phyloP scores from a whole-genome alignment of 1,140 invertebrate species.

The Pectinophora gossypiella region DNA sequence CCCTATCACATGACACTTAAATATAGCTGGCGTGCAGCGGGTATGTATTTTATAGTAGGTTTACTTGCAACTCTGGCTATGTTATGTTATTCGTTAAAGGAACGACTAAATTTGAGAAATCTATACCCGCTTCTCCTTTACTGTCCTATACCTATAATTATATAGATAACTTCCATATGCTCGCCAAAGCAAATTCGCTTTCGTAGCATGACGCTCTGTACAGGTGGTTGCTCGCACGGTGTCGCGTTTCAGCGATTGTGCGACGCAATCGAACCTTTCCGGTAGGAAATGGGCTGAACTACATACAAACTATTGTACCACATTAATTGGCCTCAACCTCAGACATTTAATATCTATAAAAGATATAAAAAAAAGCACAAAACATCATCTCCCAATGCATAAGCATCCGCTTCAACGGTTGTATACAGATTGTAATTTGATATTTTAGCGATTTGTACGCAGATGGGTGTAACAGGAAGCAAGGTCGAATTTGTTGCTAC shows the following conservation, averaged over 20 bases:
- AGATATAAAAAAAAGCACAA: slow-evolving; percentile 50
- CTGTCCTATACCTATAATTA: no score
- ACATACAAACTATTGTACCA: slow-evolving; percentile 42
- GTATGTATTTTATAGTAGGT: no score
- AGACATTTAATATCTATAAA: slow-evolving; percentile 60
- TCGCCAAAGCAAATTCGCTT: no score
- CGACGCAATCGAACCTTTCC: slow-evolving; percentile 56
- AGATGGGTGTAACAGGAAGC: slow-evolving; percentile 54
- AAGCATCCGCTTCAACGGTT: slow-evolving; percentile 44
- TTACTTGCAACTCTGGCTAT: no score
- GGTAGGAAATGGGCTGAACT: slow-evolving; percentile 63
- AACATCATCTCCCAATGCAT: slow-evolving; percentile 49
- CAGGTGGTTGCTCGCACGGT: slow-evolving; percentile 53
- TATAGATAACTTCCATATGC: no score
- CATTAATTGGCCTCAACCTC: slow-evolving; percentile 64
- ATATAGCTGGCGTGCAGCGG: no score
- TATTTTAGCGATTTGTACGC: slow-evolving; percentile 64
- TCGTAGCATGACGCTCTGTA: no score
- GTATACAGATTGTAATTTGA: slow-evolving; percentile 49
- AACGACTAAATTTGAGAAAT: no score
- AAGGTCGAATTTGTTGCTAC: slow-evolving; percentile 56
- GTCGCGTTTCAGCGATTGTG: slow-evolving; percentile 57
- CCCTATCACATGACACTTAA: no score
- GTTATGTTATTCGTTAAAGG: no score
- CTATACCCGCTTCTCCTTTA: no score